A percentile compares a stretch with the other conserved stretches of the same genome.
Evolutionary conservation across 2,113 vertebrate species (phyloP).

Genomic region (Baryphthengus martii): DNA sequence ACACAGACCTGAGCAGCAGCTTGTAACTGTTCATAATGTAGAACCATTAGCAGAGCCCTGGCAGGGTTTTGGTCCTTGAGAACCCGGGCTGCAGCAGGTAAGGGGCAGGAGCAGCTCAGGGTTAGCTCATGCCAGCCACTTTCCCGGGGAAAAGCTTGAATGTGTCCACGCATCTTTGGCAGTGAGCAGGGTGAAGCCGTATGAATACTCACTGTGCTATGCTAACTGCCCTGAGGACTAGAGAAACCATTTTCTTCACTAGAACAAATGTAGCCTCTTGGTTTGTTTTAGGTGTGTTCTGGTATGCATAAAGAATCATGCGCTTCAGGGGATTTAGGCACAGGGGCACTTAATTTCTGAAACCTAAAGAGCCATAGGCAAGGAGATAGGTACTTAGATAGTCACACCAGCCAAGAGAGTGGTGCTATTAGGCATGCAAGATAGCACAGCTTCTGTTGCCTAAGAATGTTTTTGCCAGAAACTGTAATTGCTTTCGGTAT

Average conservation of each 20-base stretch:
- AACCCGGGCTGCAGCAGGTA: background rate
- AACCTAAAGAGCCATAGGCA: background rate
- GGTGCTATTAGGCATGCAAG: constrained; percentile 18
- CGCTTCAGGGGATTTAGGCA: background rate
- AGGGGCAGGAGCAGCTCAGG: background rate
- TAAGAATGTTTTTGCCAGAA: constrained; percentile 31
- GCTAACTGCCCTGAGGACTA: background rate
- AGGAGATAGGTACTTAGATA: constrained; percentile 16
- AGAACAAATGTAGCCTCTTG: background rate
- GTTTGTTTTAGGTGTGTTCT: constrained; percentile 21
- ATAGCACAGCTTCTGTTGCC: constrained; percentile 41
- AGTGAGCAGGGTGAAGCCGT: accelerated
- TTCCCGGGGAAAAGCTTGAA: background rate
- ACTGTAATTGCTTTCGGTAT: constrained; percentile 1
- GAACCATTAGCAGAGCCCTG: background rate
- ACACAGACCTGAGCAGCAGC: background rate
- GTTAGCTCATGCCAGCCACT: accelerated
- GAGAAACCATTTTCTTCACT: background rate
- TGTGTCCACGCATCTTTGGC: accelerated
- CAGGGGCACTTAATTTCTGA: background rate
- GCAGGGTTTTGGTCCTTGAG: background rate
- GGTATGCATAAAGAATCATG: constrained; percentile 28
- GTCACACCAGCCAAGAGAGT: background rate
- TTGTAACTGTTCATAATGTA: background rate
- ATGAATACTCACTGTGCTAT: background rate